phyloP scores from a whole-genome alignment of 2,113 vertebrate genomes.

The Sus scrofa region DNA sequence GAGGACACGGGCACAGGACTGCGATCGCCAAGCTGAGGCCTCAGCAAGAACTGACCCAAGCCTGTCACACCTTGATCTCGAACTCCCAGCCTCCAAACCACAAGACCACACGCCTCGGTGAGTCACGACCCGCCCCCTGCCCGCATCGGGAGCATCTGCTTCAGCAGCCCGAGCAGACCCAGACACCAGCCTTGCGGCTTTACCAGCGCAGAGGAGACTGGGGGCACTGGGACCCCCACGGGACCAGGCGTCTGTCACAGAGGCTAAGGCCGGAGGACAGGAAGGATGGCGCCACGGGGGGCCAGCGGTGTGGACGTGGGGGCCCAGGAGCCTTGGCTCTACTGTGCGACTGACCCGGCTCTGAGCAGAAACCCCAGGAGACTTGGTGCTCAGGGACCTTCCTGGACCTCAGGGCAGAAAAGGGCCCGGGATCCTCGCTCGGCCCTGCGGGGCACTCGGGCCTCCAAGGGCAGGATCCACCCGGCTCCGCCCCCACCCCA shows the following conservation, averaged over 20 bases:
- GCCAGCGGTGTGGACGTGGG: not conserved
- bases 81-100: not conserved
- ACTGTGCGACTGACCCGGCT: not conserved
- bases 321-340: not conserved
- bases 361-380: not conserved
- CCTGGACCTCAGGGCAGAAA: not conserved
- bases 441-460: accelerated
- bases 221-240: accelerated
- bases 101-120: accelerated
- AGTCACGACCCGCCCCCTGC: accelerated
- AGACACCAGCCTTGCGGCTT: not conserved
- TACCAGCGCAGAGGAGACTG: not conserved
- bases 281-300: not conserved
- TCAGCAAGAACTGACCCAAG: not conserved
- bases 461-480: not conserved
- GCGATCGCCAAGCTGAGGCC: accelerated
- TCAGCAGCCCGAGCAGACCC: not conserved
- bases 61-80: not conserved
- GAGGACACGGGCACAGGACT: not conserved
- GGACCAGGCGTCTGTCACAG: not conserved
- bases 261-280: accelerated
- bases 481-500: accelerated
- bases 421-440: not conserved
- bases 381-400: accelerated
- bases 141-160: not conserved